These are phyloP conservation scores for Anodontia alba DNA, from an alignment of 2,888 invertebrate genomes.

Conservation along the genomic window DNA sequence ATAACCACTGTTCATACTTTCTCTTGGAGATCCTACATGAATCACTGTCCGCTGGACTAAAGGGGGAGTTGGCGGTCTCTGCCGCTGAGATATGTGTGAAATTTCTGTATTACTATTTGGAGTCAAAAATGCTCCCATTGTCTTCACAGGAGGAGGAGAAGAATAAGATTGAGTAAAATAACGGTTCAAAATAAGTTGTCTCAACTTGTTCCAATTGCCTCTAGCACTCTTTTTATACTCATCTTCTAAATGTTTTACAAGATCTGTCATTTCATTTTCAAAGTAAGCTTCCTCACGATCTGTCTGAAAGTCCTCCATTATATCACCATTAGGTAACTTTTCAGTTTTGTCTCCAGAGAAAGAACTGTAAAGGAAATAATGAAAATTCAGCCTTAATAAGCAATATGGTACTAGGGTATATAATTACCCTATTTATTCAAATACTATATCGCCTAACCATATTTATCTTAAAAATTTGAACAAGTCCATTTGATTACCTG, in stretches of 20 bases:
- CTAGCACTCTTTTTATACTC: slow-evolving; percentile 52
- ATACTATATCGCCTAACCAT: too few relatives aligned
- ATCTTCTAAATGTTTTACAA: slow-evolving; percentile 52
- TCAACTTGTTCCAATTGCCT: slow-evolving; percentile 49
- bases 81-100: slow-evolving; percentile 24
- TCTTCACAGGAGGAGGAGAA: not conserved
- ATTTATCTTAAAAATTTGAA: too few relatives aligned
- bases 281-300: slow-evolving; percentile 58
- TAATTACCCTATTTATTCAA: too few relatives aligned
- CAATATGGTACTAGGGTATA: not conserved
- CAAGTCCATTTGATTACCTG: too few relatives aligned
- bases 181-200: not conserved
- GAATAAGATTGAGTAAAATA: not conserved
- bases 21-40: not conserved
- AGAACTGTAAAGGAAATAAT: slow-evolving; percentile 21
- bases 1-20: not conserved
- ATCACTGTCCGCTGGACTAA: not conserved
- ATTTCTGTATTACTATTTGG: not conserved
- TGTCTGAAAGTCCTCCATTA: slow-evolving; percentile 59
- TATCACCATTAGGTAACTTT: slow-evolving; percentile 18
- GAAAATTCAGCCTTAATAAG: too few relatives aligned
- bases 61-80: not conserved
- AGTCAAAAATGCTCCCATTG: not conserved
- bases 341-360: not conserved
- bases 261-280: slow-evolving; percentile 59